Base-by-base conservation (phyloP, 2,797 vertebrate species). In the Clarias platycephalus region DNA sequence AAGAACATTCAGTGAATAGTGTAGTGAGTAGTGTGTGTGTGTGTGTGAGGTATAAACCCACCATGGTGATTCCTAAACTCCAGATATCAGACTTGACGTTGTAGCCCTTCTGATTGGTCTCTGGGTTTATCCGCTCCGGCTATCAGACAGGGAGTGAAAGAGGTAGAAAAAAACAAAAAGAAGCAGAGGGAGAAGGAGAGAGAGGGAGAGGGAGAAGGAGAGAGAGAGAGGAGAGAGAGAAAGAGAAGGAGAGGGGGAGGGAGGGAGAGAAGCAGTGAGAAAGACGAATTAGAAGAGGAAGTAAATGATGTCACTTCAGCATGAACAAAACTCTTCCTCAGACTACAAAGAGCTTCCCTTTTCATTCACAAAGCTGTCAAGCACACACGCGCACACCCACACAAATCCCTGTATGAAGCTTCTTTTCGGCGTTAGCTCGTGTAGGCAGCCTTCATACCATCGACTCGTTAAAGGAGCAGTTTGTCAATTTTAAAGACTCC, bases 11-110 rank as follows among this genome's bases (percentile, higher is more conserved):
- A 44, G 44, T 31, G 26, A 66, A 10, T 31, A 2, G 62, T 0
- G 1, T 26, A 26, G 62, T 20, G 58, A 60, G 24, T 24, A 20
- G 20, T 57, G 55, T 57, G 55, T 18, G 55, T 57, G 55, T 57
- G 57, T 58, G 57, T 58, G 57, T 6, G 13, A 10, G 9, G 10
- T 64, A 10, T 28, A 1, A 6, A 86, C 92, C 49, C 95, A 98
- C 97, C 97, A 99, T 97, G 0, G 97, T 99, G 92, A 99, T 99
- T 72, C 97, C 97, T 92, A 99, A 94, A 93, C 97, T 99, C 97
- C 97, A 99, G 92, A 99, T 99, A 93, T 99, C 97, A 0, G 97
- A 99, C 89, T 98, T 99, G 89, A 99, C 97, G 3, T 96, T 99
- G 95, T 99, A 99, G 10, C 97, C 97, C 88, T 98, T 98, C 95